Percentiles rank a stretch among this genome's conserved stretches.
Evolutionary conservation across 2,797 vertebrate species (phyloP).

Genomic region (Tenualosa thibaudeaui): DNA sequence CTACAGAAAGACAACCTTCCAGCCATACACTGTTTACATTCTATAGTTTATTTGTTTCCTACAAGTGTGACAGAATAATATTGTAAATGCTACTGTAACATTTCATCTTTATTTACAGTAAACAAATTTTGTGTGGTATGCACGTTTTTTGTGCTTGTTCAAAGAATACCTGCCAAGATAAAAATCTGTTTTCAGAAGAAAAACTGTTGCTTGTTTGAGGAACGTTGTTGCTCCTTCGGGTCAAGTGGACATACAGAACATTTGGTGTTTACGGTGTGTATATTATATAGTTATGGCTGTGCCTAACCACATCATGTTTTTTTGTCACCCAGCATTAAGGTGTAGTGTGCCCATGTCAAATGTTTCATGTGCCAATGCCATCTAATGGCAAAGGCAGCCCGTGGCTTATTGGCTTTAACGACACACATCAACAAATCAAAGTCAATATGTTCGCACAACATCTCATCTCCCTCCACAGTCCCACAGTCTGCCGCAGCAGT

Average conservation of each 20-base stretch:
- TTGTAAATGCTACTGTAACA: too few relatives aligned
- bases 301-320: neutral
- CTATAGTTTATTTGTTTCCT: too few relatives aligned
- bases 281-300: neutral
- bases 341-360: neutral
- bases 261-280: neutral
- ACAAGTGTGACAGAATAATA: too few relatives aligned
- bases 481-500: neutral
- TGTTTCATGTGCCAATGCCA: neutral
- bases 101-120: too few relatives aligned
- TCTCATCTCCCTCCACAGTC: conserved; percentile 17
- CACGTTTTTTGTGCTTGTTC: neutral
- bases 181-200: too few relatives aligned
- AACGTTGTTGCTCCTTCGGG: neutral
- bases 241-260: neutral
- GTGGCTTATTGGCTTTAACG: conserved; percentile 11
- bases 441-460: neutral
- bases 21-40: too few relatives aligned
- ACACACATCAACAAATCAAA: conserved; percentile 20
- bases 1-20: too few relatives aligned
- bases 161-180: neutral
- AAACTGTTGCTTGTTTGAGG: neutral
- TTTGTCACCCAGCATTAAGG: neutral
- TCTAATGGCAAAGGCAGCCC: neutral
- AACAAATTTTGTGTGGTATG: neutral